Base-by-base conservation (phyloP, 2,888 invertebrate genomes). In the Parasteatoda lunata region DNA sequence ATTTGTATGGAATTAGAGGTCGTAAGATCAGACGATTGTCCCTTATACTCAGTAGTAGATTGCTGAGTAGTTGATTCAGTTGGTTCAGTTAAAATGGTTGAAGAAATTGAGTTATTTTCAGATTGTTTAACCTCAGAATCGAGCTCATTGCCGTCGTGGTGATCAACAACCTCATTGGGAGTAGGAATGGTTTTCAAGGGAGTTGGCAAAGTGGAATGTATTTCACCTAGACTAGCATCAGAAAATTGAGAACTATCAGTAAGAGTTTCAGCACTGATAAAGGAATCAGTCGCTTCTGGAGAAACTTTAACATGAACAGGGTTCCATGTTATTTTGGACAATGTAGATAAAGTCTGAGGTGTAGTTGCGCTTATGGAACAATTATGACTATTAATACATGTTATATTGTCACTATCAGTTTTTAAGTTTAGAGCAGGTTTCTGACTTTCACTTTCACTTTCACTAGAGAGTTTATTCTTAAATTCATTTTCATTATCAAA, bases 131-230 rank as follows among this genome's bases (percentile, higher is more conserved):
- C 71, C 45, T 80, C 80, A 6, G 80, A 72, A 66, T 80, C 80
- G 11, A 80, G 52, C 52, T 80, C 80, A 73, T 80, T 80, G 64
- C 54, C 80, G 51, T 45, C 64, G 47, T 72, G 65, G 66, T 80
- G 49, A 13, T 13, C n/a, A 13, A n/a, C n/a, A 13, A n/a, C 8
- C 3, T 9, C n/a, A 4, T 9, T 59, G n/a, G 59, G 59, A 13
- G 13, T 59, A 4, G 59, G 4, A 9, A 59, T 4, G 4, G 59
- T 13, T 13, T 9, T 59, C n/a, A 7, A 4, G n/a, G 9, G 59
- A 0, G 59, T 59, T 13, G 59, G n/a, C n/a, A 13, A n/a, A 5
- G 59, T 59, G 9, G n/a, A 4, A 59, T 9, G 9, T 30, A 30
- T 30, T 30, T 30, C 30, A 30, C 30, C 30, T 30, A 30, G 30